Percentiles rank a stretch among this genome's conserved stretches.
phyloP scores from a whole-genome alignment of 2,113 vertebrate genomes.

The Accipiter cooperii region DNA sequence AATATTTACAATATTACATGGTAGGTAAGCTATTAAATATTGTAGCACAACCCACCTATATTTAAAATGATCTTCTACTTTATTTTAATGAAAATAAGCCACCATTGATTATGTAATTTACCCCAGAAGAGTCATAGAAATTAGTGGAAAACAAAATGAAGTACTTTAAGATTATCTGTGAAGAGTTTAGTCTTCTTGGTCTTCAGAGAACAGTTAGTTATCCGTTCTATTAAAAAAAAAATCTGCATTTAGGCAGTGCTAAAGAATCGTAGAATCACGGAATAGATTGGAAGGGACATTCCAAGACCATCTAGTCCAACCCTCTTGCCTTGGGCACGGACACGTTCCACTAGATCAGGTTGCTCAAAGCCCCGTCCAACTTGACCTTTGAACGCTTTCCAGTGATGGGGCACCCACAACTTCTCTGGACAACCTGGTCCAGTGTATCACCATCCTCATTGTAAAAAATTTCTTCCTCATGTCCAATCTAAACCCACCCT shows the following conservation, averaged over 20 bases:
- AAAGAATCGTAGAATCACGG: not conserved
- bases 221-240: not conserved
- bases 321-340: not conserved
- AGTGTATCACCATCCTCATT: too few species aligned
- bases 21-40: not conserved
- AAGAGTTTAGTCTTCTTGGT: not conserved
- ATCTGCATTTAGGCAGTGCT: not conserved
- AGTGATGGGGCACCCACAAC: not conserved
- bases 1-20: not conserved
- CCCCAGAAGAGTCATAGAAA: not conserved
- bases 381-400: not conserved
- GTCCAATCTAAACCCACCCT: too few species aligned
- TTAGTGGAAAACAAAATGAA: not conserved
- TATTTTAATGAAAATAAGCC: not conserved
- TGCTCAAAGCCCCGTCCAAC: not conserved
- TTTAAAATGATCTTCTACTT: not conserved
- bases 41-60: not conserved
- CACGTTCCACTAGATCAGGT: not conserved
- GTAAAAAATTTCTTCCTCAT: too few species aligned
- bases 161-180: not conserved
- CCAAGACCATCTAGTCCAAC: not conserved
- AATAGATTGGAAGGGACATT: not conserved
- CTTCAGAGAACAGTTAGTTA: not conserved
- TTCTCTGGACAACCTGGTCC: too few species aligned
- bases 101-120: not conserved